Conservation (phyloP, 1,140 invertebrate genomes). For the Drosophila bipectinata region DNA sequence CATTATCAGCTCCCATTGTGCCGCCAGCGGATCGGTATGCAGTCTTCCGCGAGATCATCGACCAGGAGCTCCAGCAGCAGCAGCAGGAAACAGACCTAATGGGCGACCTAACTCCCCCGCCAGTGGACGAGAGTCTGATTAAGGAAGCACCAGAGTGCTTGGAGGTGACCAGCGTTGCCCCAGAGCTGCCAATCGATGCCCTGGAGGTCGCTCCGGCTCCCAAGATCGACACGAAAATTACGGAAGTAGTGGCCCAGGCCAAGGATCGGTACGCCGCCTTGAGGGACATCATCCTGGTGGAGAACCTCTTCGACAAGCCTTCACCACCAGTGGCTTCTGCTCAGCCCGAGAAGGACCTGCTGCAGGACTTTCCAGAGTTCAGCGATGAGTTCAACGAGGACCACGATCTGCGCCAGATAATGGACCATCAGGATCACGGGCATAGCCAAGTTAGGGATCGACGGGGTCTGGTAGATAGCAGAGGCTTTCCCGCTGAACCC, state of each 20-base stretch:
- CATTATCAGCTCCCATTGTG: conserved; percentile 38
- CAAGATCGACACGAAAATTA: conserved; percentile 84
- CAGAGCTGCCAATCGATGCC: conserved; percentile 33
- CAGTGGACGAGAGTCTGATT: conserved; percentile 37
- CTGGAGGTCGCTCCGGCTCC: conserved; percentile 41
- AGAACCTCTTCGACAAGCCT: conserved; percentile 85
- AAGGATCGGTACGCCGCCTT: conserved; percentile 89
- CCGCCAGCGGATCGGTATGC: conserved; percentile 90
- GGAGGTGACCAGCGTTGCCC: conserved; percentile 9
- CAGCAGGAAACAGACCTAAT: conserved; percentile 84
- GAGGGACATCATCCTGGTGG: conserved; percentile 88
- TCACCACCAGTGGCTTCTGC: conserved; percentile 33
- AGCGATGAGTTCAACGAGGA: conserved; percentile 80
- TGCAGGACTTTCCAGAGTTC: conserved; percentile 75
- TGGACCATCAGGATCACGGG: conserved; percentile 54
- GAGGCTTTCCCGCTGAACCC: conserved; percentile 72
- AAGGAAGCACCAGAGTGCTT: conserved; percentile 28
- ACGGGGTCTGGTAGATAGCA: conserved; percentile 67
- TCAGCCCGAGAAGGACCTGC: conserved; percentile 55
- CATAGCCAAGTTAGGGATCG: conserved; percentile 23
- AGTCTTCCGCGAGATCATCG: conserved; percentile 92
- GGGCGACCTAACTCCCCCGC: conserved; percentile 58
- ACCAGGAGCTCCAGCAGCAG: conserved; percentile 87
- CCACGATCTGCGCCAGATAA: conserved; percentile 74
- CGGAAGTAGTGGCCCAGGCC: conserved; percentile 82